A percentile compares a stretch with the other conserved stretches of the same genome.
phyloP scores from a whole-genome alignment of 2,797 vertebrate species.

The Onychomys leucogaster region DNA sequence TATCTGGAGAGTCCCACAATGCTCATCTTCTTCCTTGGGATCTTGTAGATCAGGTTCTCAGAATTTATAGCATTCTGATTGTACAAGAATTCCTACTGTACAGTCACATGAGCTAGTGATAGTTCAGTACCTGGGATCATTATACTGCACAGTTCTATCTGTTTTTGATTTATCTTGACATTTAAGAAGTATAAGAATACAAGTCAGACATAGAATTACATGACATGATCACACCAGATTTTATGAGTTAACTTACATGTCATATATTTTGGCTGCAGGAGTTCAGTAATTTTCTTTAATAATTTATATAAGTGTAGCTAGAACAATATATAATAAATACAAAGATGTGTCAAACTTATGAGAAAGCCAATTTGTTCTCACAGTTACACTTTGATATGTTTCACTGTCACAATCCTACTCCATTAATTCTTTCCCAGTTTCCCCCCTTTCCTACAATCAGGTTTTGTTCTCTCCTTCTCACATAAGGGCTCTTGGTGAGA shows the following conservation, averaged over 20 bases:
- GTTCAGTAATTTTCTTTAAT: background rate
- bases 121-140: background rate
- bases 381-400: background rate
- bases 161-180: background rate
- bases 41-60: too few species aligned
- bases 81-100: background rate
- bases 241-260: background rate
- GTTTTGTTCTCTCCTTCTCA: background rate
- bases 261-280: background rate
- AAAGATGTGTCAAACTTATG: background rate
- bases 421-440: background rate
- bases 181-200: background rate
- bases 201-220: background rate
- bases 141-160: background rate
- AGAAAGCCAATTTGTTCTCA: background rate
- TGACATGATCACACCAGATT: background rate
- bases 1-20: background rate
- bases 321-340: background rate
- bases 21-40: background rate
- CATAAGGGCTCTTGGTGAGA: background rate
- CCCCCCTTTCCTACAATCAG: background rate
- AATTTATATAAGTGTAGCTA: background rate
- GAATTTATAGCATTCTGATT: background rate
- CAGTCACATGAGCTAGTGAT: background rate
- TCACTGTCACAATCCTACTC: background rate